Evolutionary conservation across 2,888 invertebrate genomes (phyloP).

Genomic region (Norana najaformis): DNA sequence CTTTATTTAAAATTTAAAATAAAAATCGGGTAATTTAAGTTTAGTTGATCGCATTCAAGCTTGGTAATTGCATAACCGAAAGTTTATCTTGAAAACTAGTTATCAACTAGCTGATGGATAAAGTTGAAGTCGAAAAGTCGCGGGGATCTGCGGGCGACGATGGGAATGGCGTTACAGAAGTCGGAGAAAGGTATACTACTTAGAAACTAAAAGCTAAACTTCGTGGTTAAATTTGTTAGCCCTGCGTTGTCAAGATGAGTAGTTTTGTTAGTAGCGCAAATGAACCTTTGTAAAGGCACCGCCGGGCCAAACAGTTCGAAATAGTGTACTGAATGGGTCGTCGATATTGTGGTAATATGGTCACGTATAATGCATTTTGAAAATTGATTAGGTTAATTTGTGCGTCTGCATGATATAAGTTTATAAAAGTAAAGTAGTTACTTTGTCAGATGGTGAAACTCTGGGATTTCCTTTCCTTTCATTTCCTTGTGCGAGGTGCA

Average conservation of each 20-base stretch:
- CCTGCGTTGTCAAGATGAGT: not conserved
- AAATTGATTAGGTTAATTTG: no score
- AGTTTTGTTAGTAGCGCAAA: not conserved
- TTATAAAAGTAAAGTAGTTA: no score
- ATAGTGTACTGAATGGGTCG: not conserved
- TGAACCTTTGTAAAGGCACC: not conserved
- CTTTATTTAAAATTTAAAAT: not conserved
- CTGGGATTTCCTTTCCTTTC: no score
- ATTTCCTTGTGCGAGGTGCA: no score
- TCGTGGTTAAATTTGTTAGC: not conserved
- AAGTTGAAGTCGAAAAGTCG: conserved; percentile 7
- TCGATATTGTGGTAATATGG: no score
- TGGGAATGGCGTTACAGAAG: not conserved
- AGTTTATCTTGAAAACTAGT: not conserved
- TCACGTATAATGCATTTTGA: no score
- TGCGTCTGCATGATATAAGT: no score
- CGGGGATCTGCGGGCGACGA: conserved; percentile 5
- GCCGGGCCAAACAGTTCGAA: not conserved
- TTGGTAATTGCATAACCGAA: not conserved
- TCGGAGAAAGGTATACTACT: not conserved
- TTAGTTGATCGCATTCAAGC: not conserved
- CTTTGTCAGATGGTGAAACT: no score
- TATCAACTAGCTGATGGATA: not conserved
- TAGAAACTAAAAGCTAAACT: not conserved
- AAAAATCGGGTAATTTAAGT: not conserved